Percentiles rank a stretch among this genome's conserved stretches.
These are phyloP conservation scores for Epinephelus fuscoguttatus DNA, from an alignment of 2,113 vertebrate genomes.

Conservation along the genomic window DNA sequence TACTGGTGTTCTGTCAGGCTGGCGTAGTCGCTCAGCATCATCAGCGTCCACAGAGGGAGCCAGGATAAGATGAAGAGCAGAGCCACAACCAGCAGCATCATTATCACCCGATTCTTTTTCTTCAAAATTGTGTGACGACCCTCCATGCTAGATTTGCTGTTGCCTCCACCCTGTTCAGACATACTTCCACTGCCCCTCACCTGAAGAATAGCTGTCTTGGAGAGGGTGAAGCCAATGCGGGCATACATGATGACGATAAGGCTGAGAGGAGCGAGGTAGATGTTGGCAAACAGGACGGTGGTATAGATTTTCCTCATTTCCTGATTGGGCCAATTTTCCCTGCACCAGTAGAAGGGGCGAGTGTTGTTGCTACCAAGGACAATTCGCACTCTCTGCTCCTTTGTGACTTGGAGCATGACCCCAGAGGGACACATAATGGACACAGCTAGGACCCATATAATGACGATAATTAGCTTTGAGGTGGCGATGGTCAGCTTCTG, in stretches of 20 bases:
- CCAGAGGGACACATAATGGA: slow-evolving; percentile 92
- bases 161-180: slow-evolving; percentile 23
- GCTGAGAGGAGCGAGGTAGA: slow-evolving; percentile 91
- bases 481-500: slow-evolving; percentile 88
- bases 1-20: slow-evolving; percentile 85
- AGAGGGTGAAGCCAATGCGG: slow-evolving; percentile 88
- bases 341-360: slow-evolving; percentile 90
- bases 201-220: slow-evolving; percentile 69
- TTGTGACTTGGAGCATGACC: slow-evolving; percentile 90
- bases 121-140: slow-evolving; percentile 76
- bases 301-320: slow-evolving; percentile 95
- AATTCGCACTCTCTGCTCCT: slow-evolving; percentile 88
- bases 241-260: slow-evolving; percentile 91
- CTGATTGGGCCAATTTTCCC: slow-evolving; percentile 91
- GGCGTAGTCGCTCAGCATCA: slow-evolving; percentile 94
- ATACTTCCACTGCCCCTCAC: slow-evolving; percentile 37
- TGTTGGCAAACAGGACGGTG: slow-evolving; percentile 91
- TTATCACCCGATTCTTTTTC: slow-evolving; percentile 90
- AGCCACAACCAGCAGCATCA: slow-evolving; percentile 90
- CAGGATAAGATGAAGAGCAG: slow-evolving; percentile 93
- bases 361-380: slow-evolving; percentile 77
- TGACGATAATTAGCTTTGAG: slow-evolving; percentile 82
- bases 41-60: slow-evolving; percentile 94
- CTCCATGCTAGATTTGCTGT: slow-evolving; percentile 64
- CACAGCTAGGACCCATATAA: slow-evolving; percentile 92